Evolutionary conservation across 2,888 invertebrate species (phyloP), one percentile per base, ranked within the genome.

Genomic region (Melanargia galathea): DNA sequence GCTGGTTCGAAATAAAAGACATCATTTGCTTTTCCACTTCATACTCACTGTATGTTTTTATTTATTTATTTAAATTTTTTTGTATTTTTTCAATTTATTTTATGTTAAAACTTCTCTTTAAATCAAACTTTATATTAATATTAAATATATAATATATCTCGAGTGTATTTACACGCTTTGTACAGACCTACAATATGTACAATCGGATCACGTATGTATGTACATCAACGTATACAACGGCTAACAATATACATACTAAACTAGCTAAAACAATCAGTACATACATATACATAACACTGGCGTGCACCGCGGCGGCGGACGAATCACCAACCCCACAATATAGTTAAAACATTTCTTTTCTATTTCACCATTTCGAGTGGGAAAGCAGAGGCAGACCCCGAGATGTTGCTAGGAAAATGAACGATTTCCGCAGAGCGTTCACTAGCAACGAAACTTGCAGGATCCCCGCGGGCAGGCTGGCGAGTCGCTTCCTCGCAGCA

Each of bases 11-110:
- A 89, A 87, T 84, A 80, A 90, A 89, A 91, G 72, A 71, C 83
- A 76, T 75, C n/a, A 71, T 78, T 81, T 76, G 78, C 80, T 87
- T 87, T 87, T 88, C 86, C 83, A 80, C 85, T 87, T 87, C 90
- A 89, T 89, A 90, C 90, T 88, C 83, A 83, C 84, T 85, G 90
- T 88, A 90, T 89, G 87, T 87, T 76, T 89, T 87, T 89, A 87
- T 87, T 86, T 74, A 74, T 77, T 79, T 77, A 86, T 85, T n/a
- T n/a, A n/a, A n/a, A 84, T 76, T 78, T 89, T 88, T 88, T 86
- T 83, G 75, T 77, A 70, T 80, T 86, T 38, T 78, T 75, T 79
- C 68, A 79, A 51, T 86, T 86, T 83, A 81, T 85, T 87, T 81
- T 76, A 74, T 84, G 86, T 80, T 82, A 85, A 87, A 90, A 87